These are phyloP conservation scores for Nymphalis polychloros DNA, from an alignment of 2,888 invertebrate species.

Conservation along the genomic window DNA sequence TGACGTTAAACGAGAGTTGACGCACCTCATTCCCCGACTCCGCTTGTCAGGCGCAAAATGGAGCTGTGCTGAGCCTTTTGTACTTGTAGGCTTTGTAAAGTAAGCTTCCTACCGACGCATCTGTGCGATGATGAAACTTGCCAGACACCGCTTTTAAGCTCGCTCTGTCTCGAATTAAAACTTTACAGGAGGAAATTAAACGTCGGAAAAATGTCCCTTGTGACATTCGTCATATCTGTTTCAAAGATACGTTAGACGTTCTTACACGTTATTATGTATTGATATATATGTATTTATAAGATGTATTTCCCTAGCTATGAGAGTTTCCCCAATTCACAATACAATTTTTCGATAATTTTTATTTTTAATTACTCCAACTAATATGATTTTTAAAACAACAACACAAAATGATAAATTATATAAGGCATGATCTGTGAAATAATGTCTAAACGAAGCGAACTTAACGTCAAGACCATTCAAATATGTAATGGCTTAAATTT, in stretches of 20 bases:
- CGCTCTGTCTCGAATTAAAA: conserved; percentile 79
- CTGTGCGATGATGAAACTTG: conserved; percentile 80
- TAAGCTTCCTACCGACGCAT: conserved; percentile 79
- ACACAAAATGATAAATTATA: not conserved
- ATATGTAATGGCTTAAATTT: too few relatives aligned
- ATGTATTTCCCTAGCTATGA: not conserved
- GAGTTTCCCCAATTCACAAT: not conserved
- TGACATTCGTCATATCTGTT: conserved; percentile 41
- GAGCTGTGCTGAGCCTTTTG: conserved; percentile 76
- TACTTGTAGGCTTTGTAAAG: conserved; percentile 80
- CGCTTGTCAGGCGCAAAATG: conserved; percentile 77
- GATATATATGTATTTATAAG: too few relatives aligned
- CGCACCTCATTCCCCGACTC: conserved; percentile 71
- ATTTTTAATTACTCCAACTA: not conserved
- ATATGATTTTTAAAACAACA: not conserved
- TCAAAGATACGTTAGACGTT: conserved; percentile 21
- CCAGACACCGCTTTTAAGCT: conserved; percentile 79
- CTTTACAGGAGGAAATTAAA: conserved; percentile 78
- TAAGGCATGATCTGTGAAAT: too few relatives aligned
- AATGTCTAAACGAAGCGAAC: too few relatives aligned
- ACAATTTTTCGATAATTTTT: not conserved
- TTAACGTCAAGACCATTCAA: too few relatives aligned
- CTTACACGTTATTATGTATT: not conserved
- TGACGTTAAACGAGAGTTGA: conserved; percentile 57
- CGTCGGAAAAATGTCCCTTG: conserved; percentile 65